Base-by-base conservation (phyloP, 2,888 invertebrate species). In the Euclidia mi region DNA sequence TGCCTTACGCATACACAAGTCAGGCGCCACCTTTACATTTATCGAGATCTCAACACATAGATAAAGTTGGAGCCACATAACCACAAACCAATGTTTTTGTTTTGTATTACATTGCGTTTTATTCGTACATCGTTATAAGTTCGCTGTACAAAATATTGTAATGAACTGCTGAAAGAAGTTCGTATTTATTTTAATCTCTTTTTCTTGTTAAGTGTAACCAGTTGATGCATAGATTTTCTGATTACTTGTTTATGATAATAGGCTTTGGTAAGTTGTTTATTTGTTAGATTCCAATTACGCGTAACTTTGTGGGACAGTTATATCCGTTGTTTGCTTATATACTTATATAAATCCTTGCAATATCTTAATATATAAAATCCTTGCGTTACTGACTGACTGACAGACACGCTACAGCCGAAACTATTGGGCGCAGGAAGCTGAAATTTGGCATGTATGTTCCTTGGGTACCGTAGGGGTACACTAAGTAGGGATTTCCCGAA, bases 1-100 rank as follows among this genome's bases (percentile, higher is more conserved):
- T 15, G 2, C 7, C 7, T 1, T 17, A 20, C 6, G 20, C 11
- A 46, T 12, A 15, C 15, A 25, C 35, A 43, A 32, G 48, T 31
- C 11, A 18, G 32, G 9, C 18, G 17, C 14, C 32, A 44, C 25
- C 80, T 84, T 82, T 78, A 80, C 76, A 77, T 75, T 65, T 65
- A 75, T 69, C 65, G 60, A 79, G 87, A 89, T 88, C 75, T 71
- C 59, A 32, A 64, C 59, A 55, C 59, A 62, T 60, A 72, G 80
- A 48, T 53, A 35, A 31, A 11, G 15, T 48, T 32, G 28, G 25
- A 38, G 28, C 1, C 18, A 38, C 29, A 78, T 68, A 68, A 56
- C 15, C 46, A 38, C 38, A 20, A 38, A 40, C 31, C 3, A 34
- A 34, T n/a, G 31, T 57, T 25, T 25, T 47, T 11, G 0, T 11